A percentile compares a stretch with the other conserved stretches of the same genome.
Evolutionary conservation across 2,888 invertebrate species (phyloP).

Genomic region (Chaetogeoica ovagalla): DNA sequence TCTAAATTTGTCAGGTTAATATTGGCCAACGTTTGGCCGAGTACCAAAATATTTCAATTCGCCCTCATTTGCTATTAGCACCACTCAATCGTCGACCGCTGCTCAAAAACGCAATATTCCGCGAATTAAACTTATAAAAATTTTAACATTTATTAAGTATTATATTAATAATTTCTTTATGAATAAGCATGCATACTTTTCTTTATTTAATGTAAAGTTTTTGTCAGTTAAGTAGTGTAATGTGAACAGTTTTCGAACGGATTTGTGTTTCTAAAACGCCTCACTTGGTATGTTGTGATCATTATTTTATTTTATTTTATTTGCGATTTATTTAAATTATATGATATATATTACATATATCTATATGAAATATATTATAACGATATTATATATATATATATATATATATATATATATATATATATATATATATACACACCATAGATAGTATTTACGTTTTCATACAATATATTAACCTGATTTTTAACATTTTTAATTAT

Average conservation of each 20-base stretch:
- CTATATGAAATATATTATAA: too few species aligned
- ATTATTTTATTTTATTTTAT: not conserved
- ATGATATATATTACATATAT: too few species aligned
- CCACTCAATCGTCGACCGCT: slow-evolving; percentile 53
- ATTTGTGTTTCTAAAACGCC: slow-evolving; percentile 20
- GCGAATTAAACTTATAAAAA: slow-evolving; percentile 46
- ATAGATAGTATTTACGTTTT: too few species aligned
- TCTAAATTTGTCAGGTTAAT: slow-evolving; percentile 53
- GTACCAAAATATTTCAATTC: slow-evolving; percentile 50
- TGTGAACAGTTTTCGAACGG: slow-evolving; percentile 40
- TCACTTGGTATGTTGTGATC: slow-evolving; percentile 27
- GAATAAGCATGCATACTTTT: not conserved
- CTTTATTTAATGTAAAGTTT: slow-evolving; percentile 23
- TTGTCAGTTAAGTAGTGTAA: slow-evolving; percentile 39
- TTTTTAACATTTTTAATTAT: too few species aligned
- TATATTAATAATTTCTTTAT: slow-evolving; percentile 31
- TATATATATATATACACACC: too few species aligned
- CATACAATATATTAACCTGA: too few species aligned
- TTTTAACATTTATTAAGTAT: slow-evolving; percentile 41
- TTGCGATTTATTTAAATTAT: not conserved
- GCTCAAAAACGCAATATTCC: slow-evolving; percentile 52
- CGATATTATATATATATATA: too few species aligned
- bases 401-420: too few species aligned
- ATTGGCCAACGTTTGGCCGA: slow-evolving; percentile 40
- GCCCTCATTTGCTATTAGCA: slow-evolving; percentile 51